A percentile compares a stretch with the other conserved stretches of the same genome.
Conservation (phyloP, 2,797 vertebrate genomes). For the Numenius phaeopus region DNA sequence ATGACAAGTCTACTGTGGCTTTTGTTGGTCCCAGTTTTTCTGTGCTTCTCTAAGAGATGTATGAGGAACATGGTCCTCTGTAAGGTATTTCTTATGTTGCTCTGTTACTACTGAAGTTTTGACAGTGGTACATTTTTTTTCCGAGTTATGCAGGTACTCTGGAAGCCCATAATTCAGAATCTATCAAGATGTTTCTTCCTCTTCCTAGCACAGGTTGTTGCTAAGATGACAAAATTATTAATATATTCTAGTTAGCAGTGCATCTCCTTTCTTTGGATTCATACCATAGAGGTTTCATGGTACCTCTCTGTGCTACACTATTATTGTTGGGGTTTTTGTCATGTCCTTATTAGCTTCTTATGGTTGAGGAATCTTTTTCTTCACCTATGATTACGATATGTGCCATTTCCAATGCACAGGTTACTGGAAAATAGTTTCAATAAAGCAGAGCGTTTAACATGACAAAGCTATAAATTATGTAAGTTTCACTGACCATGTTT, state of each 20-base stretch:
- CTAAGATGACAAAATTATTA: neutral
- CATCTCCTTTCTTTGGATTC: neutral
- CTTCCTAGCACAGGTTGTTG: neutral
- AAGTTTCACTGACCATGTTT: neutral
- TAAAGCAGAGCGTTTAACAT: neutral
- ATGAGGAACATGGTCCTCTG: too few species aligned
- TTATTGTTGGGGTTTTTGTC: neutral
- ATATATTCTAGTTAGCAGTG: neutral
- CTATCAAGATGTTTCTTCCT: neutral
- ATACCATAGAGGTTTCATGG: neutral
- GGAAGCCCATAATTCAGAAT: neutral
- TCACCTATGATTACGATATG: neutral
- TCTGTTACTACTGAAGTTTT: too few species aligned
- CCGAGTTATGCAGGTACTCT: neutral
- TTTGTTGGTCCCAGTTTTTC: too few species aligned
- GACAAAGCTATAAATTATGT: neutral
- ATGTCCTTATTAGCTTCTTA: neutral
- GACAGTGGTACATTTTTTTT: too few species aligned
- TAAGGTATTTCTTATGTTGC: too few species aligned
- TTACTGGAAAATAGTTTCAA: neutral
- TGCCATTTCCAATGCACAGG: neutral
- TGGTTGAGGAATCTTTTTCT: neutral
- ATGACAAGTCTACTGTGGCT: too few species aligned
- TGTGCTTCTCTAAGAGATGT: too few species aligned
- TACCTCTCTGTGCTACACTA: neutral